Evolutionary conservation across 2,113 vertebrate species (phyloP).

Genomic region (Chaetodon trifascialis): DNA sequence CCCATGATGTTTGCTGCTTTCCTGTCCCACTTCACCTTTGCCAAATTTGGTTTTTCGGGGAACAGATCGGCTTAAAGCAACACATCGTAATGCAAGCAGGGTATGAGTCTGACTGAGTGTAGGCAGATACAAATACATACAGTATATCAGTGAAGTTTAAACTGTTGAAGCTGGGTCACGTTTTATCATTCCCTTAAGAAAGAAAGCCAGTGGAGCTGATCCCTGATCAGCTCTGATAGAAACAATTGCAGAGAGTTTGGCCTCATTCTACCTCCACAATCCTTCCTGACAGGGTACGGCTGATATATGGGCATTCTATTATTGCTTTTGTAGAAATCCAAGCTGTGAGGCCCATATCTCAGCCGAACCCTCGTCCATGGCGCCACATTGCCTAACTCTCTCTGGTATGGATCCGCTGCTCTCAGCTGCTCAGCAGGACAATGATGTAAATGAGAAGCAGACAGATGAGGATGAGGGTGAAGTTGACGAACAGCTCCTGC

Average conservation of each 20-base stretch:
- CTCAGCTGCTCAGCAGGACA: constrained; percentile 90
- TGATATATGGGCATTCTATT: constrained; percentile 13
- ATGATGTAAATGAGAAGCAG: constrained; percentile 99
- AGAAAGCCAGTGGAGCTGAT: constrained; percentile 22
- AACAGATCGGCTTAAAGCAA: neutral
- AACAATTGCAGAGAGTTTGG: constrained; percentile 27
- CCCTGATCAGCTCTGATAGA: constrained; percentile 22
- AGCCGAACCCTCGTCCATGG: neutral
- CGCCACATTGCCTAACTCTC: neutral
- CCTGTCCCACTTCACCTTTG: too few relatives aligned
- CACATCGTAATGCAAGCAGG: neutral
- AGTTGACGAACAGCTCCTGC: constrained; percentile 98
- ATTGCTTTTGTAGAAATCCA: neutral
- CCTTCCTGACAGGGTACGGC: neutral
- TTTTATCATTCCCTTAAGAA: constrained; percentile 35
- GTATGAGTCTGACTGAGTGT: constrained; percentile 18
- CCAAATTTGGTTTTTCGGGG: too few relatives aligned
- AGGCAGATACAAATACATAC: constrained; percentile 8
- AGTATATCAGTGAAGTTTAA: constrained; percentile 24
- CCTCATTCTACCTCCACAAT: neutral
- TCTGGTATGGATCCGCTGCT: neutral
- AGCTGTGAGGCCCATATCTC: constrained; percentile 11
- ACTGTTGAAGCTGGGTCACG: constrained; percentile 21
- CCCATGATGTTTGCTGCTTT: neutral
- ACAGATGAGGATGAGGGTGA: constrained; percentile 98